phyloP scores from a whole-genome alignment of 2,797 vertebrate genomes.

The Sebastes iracundus region DNA sequence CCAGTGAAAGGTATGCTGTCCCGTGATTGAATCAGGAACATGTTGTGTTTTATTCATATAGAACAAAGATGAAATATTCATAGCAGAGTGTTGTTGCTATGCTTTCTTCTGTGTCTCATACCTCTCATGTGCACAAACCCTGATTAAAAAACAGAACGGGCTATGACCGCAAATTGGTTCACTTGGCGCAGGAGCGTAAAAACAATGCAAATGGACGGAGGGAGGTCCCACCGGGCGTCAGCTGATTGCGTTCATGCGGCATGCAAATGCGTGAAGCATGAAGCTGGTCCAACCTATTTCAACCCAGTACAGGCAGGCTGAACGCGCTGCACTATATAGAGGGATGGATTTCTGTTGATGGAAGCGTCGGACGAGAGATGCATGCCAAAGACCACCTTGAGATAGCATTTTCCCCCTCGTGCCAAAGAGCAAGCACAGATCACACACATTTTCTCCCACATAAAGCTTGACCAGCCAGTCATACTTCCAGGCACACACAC shows the following conservation, averaged over 20 bases:
- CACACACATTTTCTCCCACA: conserved; percentile 11
- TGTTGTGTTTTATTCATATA: conserved; percentile 76
- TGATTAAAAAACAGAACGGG: conserved; percentile 61
- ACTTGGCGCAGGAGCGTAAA: conserved; percentile 37
- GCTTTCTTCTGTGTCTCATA: conserved; percentile 37
- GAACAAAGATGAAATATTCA: conserved; percentile 75
- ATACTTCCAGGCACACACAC: conserved; percentile 25
- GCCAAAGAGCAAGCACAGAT: conserved; percentile 24
- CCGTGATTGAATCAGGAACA: conserved; percentile 52
- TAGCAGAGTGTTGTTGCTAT: conserved; percentile 46
- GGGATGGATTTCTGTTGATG: conserved; percentile 65
- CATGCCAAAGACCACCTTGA: conserved; percentile 61
- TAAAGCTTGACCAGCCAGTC: conserved; percentile 41
- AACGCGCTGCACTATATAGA: conserved; percentile 51
- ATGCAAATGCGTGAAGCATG: conserved; percentile 71
- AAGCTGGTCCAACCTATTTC: conserved; percentile 48
- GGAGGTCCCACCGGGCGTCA: conserved; percentile 56
- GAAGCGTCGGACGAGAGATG: conserved; percentile 53
- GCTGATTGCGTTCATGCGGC: conserved; percentile 77
- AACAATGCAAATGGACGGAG: conserved; percentile 66
- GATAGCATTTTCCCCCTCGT: conserved; percentile 35
- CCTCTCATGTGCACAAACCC: conserved; percentile 44
- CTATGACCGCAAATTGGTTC: conserved; percentile 52
- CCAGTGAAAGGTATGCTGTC: conserved; percentile 46
- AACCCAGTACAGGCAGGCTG: conserved; percentile 30